Base-by-base conservation (phyloP, 1,140 invertebrate genomes). In the Drosophila varians region DNA sequence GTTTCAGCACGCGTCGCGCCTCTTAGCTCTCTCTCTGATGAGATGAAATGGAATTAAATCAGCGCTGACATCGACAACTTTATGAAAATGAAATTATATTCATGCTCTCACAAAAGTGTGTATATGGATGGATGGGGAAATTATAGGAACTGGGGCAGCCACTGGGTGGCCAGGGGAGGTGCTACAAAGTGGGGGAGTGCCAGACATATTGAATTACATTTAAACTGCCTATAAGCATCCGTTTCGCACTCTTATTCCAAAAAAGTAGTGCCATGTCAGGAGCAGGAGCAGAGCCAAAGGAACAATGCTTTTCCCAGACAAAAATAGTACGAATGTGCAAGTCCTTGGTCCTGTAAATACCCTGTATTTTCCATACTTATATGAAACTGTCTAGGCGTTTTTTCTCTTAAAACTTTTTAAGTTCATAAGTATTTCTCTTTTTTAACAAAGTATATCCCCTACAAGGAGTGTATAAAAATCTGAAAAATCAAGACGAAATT, bases 11-110 rank as follows among this genome's bases (percentile, higher is more conserved):
- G 77, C 77, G 61, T 49, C 23, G 55, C 38, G 46, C 43, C 38
- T 58, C 52, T 57, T 42, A 58, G 36, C 42, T 47, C 53, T 46
- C 42, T 47, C 53, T 46, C 36, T 42, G 58, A 62, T 66, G 60
- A 75, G 74, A 83, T 62, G 72, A 62, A 86, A 86, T 87, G 80
- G 72, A 86, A 86, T 86, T 86, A 87, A 87, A 86, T 86, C 82
- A 74, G 77, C 58, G 82, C 82, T 87, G 80, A 87, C 79, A 88
- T 88, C 83, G 77, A 86, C 82, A 88, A 88, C 82, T 87, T 87
- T 77, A 88, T 87, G 78, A 78, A 78, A 87, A 87, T 87, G 49
- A 75, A 88, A 87, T 87, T 87, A 87, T 83, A 66, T 36, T 71
- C 57, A 62, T 73, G 73, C 49, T 54, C 55, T 46, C 82, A 80